A percentile compares a stretch with the other conserved stretches of the same genome.
Conservation (phyloP, 2,888 invertebrate genomes). For the Andrena minutula region DNA sequence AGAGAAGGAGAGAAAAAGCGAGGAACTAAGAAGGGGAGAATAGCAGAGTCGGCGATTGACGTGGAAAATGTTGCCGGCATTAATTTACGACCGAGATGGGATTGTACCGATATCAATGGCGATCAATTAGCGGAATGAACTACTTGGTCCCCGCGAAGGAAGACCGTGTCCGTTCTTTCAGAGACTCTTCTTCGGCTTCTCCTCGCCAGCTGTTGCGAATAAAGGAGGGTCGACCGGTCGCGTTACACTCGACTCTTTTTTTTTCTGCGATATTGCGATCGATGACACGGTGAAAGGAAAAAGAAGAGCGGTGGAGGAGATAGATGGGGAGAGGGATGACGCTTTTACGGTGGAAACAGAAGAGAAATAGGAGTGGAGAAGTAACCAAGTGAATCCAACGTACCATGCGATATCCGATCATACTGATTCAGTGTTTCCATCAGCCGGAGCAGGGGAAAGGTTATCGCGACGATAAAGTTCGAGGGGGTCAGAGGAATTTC, state of each 20-base stretch:
- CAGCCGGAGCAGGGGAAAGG: slow-evolving; percentile 34
- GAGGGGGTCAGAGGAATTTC: slow-evolving; percentile 40
- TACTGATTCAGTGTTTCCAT: slow-evolving; percentile 64
- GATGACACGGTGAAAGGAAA: slow-evolving; percentile 36
- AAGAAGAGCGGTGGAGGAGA: neutral
- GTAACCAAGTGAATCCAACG: slow-evolving; percentile 60
- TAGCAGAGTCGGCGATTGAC: slow-evolving; percentile 2
- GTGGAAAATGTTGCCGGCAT: slow-evolving; percentile 56
- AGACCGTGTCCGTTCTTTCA: slow-evolving; percentile 30
- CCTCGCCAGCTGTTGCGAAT: slow-evolving; percentile 61
- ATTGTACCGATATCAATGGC: slow-evolving; percentile 61
- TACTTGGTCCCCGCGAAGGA: slow-evolving; percentile 26
- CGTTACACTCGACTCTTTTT: slow-evolving; percentile 50
- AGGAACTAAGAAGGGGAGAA: slow-evolving; percentile 10
- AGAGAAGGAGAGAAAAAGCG: neutral
- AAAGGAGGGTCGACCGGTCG: slow-evolving; percentile 12
- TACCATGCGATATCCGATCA: slow-evolving; percentile 61
- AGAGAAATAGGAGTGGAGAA: slow-evolving; percentile 38
- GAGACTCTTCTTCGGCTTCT: slow-evolving; percentile 23
- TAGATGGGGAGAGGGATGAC: neutral
- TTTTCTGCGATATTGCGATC: slow-evolving; percentile 56
- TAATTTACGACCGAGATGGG: slow-evolving; percentile 64
- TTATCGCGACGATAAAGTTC: slow-evolving; percentile 65
- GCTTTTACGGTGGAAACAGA: slow-evolving; percentile 31
- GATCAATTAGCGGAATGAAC: slow-evolving; percentile 68